phyloP scores from a whole-genome alignment of 2,113 vertebrate genomes.

The Apaloderma vittatum region DNA sequence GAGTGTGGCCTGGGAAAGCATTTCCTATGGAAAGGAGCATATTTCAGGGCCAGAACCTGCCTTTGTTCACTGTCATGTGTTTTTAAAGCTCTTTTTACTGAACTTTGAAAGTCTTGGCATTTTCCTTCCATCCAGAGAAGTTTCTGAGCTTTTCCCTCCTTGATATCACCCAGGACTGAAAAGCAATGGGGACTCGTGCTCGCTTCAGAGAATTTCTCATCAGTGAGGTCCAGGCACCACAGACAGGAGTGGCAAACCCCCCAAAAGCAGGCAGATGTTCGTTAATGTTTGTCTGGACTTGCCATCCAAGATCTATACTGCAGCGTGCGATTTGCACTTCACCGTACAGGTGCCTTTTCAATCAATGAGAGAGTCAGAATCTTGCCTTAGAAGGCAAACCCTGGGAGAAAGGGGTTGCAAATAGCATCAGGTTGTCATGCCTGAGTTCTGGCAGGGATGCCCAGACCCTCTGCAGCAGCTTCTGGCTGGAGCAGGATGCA shows the following conservation, averaged over 20 bases:
- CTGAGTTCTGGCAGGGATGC: background rate
- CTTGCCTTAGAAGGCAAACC: background rate
- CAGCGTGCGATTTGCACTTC: background rate
- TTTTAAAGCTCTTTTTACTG: background rate
- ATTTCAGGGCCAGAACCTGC: background rate
- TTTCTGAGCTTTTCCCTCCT: background rate
- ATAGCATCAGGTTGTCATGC: constrained; percentile 3
- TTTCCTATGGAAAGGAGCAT: background rate
- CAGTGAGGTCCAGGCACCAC: background rate
- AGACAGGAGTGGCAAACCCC: background rate
- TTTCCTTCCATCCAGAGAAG: background rate
- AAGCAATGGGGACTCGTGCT: background rate
- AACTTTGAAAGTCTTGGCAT: background rate
- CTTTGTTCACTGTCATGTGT: background rate
- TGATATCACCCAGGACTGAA: background rate
- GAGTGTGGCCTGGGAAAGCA: rapidly evolving
- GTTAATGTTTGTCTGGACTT: background rate
- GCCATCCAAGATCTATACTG: background rate
- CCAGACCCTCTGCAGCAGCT: background rate
- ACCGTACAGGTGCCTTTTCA: background rate
- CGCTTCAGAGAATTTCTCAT: background rate
- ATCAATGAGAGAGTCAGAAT: background rate
- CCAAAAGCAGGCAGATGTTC: background rate
- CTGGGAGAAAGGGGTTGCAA: background rate
- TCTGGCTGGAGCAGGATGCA: background rate